These are phyloP conservation scores for Chelon auratus DNA, from an alignment of 2,797 vertebrate genomes.

Conservation along the genomic window DNA sequence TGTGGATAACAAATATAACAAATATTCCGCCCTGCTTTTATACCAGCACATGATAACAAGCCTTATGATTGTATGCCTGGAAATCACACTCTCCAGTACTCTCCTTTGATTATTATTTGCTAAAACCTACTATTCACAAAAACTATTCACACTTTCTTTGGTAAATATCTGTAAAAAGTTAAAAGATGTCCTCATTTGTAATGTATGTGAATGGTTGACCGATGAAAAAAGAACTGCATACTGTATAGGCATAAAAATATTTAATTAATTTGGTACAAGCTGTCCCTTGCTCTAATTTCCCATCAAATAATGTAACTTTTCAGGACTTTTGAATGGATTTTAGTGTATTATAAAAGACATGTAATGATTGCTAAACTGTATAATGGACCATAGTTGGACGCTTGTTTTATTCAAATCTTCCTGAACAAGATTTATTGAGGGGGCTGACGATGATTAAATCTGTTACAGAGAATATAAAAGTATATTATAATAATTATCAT, in stretches of 20 bases:
- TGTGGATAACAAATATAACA: background rate
- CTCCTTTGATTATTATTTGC: background rate
- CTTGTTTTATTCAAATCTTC: constrained; percentile 27
- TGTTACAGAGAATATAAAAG: constrained; percentile 22
- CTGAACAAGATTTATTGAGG: constrained; percentile 19
- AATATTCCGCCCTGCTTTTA: background rate
- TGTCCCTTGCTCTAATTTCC: background rate
- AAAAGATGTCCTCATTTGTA: too few species aligned
- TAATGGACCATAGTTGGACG: constrained; percentile 28
- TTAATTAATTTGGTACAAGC: constrained; percentile 9
- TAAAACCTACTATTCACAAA: too few species aligned
- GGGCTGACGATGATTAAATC: constrained; percentile 24
- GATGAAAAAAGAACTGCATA: too few species aligned
- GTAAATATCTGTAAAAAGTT: too few species aligned
- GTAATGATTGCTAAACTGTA: constrained; percentile 31
- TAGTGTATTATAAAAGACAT: constrained; percentile 26
- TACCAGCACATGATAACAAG: background rate
- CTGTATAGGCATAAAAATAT: background rate
- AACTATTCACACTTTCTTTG: too few species aligned
- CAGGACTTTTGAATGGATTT: constrained; percentile 21
- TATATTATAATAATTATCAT: background rate
- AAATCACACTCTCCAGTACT: background rate
- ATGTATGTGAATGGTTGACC: too few species aligned
- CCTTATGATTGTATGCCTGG: background rate
- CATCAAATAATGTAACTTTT: constrained; percentile 15